Evolutionary conservation across 2,888 invertebrate genomes (phyloP).

Genomic region (Dolichomitus sp.): DNA sequence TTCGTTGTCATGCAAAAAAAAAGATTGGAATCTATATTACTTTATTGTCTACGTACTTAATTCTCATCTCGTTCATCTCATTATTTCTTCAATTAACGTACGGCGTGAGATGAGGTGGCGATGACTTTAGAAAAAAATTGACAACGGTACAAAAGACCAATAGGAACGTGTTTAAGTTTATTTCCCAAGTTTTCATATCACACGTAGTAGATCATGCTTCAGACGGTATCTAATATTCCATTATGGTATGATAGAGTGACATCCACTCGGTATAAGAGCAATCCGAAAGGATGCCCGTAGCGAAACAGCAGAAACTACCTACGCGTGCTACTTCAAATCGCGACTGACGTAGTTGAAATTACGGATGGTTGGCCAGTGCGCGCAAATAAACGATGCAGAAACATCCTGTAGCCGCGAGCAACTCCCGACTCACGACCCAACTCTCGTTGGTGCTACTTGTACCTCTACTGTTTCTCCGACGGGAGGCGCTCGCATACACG

Average conservation of each 20-base stretch:
- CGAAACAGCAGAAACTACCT: not conserved
- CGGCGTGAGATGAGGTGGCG: not conserved
- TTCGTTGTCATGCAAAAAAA: slow-evolving; percentile 1
- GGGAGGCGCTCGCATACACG: not conserved
- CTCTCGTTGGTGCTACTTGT: slow-evolving; percentile 7
- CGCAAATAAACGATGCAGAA: slow-evolving; percentile 51
- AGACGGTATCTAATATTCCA: slow-evolving; percentile 5
- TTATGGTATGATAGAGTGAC: not conserved
- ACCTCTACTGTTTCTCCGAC: slow-evolving; percentile 15
- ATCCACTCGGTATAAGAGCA: slow-evolving; percentile 5
- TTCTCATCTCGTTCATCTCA: not conserved
- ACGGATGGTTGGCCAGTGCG: slow-evolving; percentile 56
- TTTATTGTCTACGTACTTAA: not conserved
- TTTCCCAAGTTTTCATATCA: not conserved
- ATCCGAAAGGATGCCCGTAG: not conserved
- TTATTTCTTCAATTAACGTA: not conserved
- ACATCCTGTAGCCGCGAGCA: slow-evolving; percentile 29
- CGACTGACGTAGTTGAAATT: slow-evolving; percentile 61
- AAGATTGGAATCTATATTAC: not conserved
- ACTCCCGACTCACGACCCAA: slow-evolving; percentile 30
- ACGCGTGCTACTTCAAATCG: slow-evolving; percentile 41
- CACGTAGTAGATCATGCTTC: not conserved
- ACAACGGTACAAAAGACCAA: not conserved
- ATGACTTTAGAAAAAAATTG: not conserved
- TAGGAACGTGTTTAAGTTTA: not conserved